Conservation (phyloP, 2,888 invertebrate genomes). For the Lycocerus yunnanus region DNA sequence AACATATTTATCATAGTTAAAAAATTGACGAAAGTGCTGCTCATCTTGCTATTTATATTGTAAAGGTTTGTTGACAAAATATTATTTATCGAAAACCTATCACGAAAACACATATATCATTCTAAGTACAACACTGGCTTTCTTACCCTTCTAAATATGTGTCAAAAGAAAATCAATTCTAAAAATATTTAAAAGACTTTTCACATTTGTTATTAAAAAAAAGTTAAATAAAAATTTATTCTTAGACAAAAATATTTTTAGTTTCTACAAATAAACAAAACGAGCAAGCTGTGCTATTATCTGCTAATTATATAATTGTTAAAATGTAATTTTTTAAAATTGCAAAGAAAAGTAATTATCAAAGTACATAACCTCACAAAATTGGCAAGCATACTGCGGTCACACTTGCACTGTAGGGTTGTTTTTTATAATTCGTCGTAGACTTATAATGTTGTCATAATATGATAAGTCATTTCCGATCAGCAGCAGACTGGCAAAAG, state of each 20-base stretch:
- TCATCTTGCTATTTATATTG: slow-evolving; percentile 29
- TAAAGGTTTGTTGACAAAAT: slow-evolving; percentile 33
- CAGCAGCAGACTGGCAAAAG: background rate
- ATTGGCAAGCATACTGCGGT: too few relatives aligned
- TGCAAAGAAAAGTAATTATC: too few relatives aligned
- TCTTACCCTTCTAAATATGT: slow-evolving; percentile 23
- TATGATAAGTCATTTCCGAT: background rate
- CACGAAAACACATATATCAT: slow-evolving; percentile 32
- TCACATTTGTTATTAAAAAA: slow-evolving; percentile 7
- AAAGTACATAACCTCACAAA: too few relatives aligned
- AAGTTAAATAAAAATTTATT: background rate
- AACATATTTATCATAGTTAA: slow-evolving; percentile 29
- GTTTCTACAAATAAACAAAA: too few relatives aligned
- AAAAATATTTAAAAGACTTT: slow-evolving; percentile 18
- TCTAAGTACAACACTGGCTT: slow-evolving; percentile 26
- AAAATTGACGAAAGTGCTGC: slow-evolving; percentile 28
- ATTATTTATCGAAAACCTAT: slow-evolving; percentile 31
- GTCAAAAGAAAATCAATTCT: slow-evolving; percentile 28
- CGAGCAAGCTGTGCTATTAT: too few relatives aligned
- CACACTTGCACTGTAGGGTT: background rate
- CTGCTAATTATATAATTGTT: too few relatives aligned
- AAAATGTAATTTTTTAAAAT: too few relatives aligned
- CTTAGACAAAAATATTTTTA: too few relatives aligned
- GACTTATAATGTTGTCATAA: background rate
- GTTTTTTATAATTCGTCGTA: background rate